These are phyloP conservation scores for Zelleria hepariella DNA, from an alignment of 2,888 invertebrate species.

Conservation along the genomic window DNA sequence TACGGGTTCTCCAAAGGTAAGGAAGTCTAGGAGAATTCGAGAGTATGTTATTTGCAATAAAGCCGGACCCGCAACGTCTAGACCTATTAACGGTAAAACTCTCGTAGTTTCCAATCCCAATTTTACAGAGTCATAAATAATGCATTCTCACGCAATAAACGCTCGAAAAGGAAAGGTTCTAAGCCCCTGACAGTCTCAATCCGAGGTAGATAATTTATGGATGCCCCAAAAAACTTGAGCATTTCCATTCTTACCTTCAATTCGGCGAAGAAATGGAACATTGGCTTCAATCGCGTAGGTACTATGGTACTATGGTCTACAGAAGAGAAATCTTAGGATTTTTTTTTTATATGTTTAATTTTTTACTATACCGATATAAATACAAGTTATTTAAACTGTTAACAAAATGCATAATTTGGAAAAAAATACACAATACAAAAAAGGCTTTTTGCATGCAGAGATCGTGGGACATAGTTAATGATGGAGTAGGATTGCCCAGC, in stretches of 20 bases:
- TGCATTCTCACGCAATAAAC: neutral
- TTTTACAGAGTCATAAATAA: neutral
- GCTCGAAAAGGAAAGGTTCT: neutral
- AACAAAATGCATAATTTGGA: neutral
- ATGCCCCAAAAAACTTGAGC: neutral
- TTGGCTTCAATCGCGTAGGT: too few relatives aligned
- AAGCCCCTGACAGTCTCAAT: neutral
- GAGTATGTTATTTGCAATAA: too few relatives aligned
- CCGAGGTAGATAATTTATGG: conserved; percentile 4
- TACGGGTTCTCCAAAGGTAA: too few relatives aligned
- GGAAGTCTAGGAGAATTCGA: too few relatives aligned
- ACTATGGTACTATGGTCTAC: neutral
- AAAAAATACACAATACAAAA: neutral
- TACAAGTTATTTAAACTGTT: neutral
- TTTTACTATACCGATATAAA: neutral
- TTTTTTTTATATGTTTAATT: neutral
- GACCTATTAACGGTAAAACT: too few relatives aligned
- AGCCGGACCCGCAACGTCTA: too few relatives aligned
- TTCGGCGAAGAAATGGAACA: neutral
- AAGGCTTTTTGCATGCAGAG: neutral
- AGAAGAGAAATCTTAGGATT: neutral
- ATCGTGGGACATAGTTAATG: too few relatives aligned
- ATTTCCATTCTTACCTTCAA: neutral
- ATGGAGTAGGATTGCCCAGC: too few relatives aligned
- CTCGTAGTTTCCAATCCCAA: neutral